Conservation (phyloP, 2,888 invertebrate species). For the Autographa pulchrina region DNA sequence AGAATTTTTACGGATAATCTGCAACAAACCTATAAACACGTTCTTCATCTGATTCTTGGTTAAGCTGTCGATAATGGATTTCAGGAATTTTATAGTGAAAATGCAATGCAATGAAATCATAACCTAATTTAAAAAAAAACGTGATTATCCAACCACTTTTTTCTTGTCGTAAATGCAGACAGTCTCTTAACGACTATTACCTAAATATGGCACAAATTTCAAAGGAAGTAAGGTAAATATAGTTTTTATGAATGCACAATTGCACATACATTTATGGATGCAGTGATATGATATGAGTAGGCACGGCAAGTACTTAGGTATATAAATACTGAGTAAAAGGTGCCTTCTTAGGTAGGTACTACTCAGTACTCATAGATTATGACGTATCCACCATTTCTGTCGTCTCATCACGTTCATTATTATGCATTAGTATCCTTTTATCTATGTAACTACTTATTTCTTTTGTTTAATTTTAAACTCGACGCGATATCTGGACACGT, state of each 20-base stretch:
- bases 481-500: neutral
- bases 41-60: neutral
- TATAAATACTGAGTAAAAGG: neutral
- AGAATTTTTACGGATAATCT: conserved; percentile 60
- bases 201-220: too few species aligned
- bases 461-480: neutral
- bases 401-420: neutral
- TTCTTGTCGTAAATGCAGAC: too few species aligned
- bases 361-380: neutral
- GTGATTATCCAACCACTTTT: too few species aligned
- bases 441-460: neutral
- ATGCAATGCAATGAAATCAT: too few species aligned
- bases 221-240: too few species aligned
- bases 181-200: too few species aligned
- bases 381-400: neutral
- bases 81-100: too few species aligned
- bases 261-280: too few species aligned
- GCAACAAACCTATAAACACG: neutral
- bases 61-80: too few species aligned
- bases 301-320: neutral
- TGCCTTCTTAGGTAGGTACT: neutral
- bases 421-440: neutral
- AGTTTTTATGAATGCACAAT: too few species aligned
- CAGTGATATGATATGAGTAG: too few species aligned
- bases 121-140: too few species aligned